phyloP scores from a whole-genome alignment of 2,113 vertebrate genomes.

The Catagonus wagneri region DNA sequence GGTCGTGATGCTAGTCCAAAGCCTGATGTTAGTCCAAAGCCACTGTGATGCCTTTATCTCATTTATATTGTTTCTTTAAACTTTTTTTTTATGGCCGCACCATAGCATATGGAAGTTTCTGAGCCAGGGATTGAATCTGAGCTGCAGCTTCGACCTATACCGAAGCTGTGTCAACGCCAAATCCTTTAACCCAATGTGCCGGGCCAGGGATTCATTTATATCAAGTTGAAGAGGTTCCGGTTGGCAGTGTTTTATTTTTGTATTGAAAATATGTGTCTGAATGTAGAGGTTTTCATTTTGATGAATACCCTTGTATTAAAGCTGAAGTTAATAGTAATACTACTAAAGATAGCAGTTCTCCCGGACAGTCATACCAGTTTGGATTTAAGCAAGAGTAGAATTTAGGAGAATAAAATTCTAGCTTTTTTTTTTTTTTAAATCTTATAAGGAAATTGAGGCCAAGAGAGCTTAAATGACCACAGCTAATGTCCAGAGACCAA shows the following conservation, averaged over 20 bases:
- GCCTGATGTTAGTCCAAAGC: not conserved
- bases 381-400: conserved; percentile 47
- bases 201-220: not conserved
- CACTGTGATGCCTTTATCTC: conserved; percentile 28
- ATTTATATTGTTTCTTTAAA: not conserved
- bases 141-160: too few species aligned
- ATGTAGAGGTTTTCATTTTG: conserved; percentile 13
- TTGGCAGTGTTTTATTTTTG: conserved; percentile 39
- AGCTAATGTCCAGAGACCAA: conserved; percentile 53
- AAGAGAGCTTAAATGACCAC: not conserved
- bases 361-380: not conserved
- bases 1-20: not conserved
- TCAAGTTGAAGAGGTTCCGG: conserved; percentile 40
- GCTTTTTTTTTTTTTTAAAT: conserved; percentile 39
- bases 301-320: conserved; percentile 38
- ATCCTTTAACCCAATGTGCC: too few species aligned
- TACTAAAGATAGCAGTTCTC: conserved; percentile 22
- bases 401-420: conserved; percentile 45
- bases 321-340: conserved; percentile 1
- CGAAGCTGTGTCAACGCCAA: too few species aligned
- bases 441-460: not conserved
- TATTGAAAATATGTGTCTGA: conserved; percentile 36
- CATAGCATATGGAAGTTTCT: too few species aligned
- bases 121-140: too few species aligned
- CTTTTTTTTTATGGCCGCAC: too few species aligned